phyloP scores from a whole-genome alignment of 2,797 vertebrate genomes.

The Corythornis leucogaster region DNA sequence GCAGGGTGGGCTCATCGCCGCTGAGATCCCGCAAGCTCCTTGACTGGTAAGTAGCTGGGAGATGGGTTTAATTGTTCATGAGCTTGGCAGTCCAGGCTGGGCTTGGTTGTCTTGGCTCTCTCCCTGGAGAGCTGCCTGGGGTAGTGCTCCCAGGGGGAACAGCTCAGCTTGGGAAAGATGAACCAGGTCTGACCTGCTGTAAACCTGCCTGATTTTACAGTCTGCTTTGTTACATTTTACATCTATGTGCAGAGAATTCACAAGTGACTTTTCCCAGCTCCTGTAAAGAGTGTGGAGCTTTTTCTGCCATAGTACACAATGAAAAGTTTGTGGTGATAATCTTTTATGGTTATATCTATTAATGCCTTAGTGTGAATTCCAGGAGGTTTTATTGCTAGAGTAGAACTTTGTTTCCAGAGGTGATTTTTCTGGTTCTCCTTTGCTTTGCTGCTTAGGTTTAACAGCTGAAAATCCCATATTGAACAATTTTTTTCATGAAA shows the following conservation, averaged over 20 bases:
- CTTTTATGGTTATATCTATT: neutral
- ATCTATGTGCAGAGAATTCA: fast-evolving
- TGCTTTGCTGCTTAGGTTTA: neutral
- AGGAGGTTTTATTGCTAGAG: neutral
- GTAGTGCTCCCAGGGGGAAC: fast-evolving
- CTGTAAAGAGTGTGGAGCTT: neutral
- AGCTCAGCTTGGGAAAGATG: neutral
- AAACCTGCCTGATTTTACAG: neutral
- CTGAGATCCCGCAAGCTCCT: neutral
- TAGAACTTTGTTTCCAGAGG: neutral
- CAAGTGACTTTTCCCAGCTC: neutral
- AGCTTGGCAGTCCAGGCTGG: neutral
- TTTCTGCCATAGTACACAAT: fast-evolving
- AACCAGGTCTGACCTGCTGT: neutral
- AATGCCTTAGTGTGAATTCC: neutral
- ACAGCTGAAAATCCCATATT: neutral
- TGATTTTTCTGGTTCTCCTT: neutral
- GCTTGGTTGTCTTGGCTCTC: neutral
- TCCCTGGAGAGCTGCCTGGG: neutral
- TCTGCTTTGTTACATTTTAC: fast-evolving
- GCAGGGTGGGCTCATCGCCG: neutral
- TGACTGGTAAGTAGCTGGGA: slow-evolving; percentile 40
- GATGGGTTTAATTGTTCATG: fast-evolving
- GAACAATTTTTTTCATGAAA: neutral
- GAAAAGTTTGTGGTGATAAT: neutral